These are phyloP conservation scores for Lophius piscatorius DNA, from an alignment of 2,113 vertebrate genomes.

Conservation along the genomic window DNA sequence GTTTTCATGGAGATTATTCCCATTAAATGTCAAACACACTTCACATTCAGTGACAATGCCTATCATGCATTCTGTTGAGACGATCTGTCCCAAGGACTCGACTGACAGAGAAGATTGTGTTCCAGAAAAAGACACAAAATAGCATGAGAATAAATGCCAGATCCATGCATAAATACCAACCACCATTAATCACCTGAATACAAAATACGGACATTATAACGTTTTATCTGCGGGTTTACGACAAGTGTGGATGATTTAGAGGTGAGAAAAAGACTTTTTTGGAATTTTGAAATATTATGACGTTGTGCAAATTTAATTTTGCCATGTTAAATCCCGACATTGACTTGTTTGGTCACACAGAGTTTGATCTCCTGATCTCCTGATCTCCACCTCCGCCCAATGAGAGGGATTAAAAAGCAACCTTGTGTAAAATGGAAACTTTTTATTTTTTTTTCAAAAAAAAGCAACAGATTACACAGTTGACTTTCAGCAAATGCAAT, in stretches of 20 bases:
- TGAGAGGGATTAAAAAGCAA: conserved; percentile 79
- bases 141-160: too few species aligned
- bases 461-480: conserved; percentile 99
- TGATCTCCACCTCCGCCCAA: conserved; percentile 55
- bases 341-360: background rate
- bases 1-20: conserved; percentile 39
- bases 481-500: conserved; percentile 99
- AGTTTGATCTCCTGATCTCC: too few species aligned
- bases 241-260: too few species aligned
- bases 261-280: too few species aligned
- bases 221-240: too few species aligned
- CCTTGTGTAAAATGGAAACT: conserved; percentile 94
- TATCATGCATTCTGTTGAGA: conserved; percentile 34
- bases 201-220: background rate
- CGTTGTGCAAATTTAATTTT: too few species aligned
- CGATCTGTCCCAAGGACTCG: conserved; percentile 20
- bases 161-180: too few species aligned
- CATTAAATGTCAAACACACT: conserved; percentile 53
- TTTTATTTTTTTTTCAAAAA: conserved; percentile 96
- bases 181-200: too few species aligned
- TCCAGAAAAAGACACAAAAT: conserved; percentile 11
- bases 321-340: background rate
- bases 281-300: too few species aligned
- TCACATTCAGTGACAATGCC: conserved; percentile 42
- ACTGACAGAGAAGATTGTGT: conserved; percentile 32